A percentile compares a stretch with the other conserved stretches of the same genome.
phyloP scores from a whole-genome alignment of 2,113 vertebrate genomes.

The Pteruthius melanotis region DNA sequence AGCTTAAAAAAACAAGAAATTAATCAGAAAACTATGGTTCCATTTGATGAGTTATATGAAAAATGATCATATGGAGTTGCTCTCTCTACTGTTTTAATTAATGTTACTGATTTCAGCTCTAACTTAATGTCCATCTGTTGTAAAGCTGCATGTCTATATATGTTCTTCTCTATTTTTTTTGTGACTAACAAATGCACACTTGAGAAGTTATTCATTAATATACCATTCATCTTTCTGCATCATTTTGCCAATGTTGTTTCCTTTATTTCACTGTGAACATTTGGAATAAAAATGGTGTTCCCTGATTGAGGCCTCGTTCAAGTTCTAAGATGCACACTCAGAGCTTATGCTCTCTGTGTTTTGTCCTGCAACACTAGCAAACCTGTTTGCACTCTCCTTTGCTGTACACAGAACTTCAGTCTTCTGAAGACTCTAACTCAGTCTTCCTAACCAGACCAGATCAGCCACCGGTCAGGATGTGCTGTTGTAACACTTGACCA shows the following conservation, averaged over 20 bases:
- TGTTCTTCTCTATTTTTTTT: not conserved
- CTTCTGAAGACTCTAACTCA: not conserved
- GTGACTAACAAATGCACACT: slow-evolving; percentile 38
- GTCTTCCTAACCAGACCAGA: not conserved
- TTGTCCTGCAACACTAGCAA: not conserved
- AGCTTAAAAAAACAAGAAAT: not conserved
- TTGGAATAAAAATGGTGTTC: not conserved
- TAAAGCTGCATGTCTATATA: not conserved
- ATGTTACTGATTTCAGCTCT: slow-evolving; percentile 15
- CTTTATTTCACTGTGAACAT: not conserved
- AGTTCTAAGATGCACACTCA: not conserved
- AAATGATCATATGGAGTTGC: slow-evolving; percentile 38
- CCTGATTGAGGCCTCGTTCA: not conserved
- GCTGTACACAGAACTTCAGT: not conserved
- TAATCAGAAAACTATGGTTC: not conserved
- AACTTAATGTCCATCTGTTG: slow-evolving; percentile 36
- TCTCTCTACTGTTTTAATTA: slow-evolving; percentile 47
- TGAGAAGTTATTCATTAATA: slow-evolving; percentile 3
- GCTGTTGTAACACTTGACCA: not conserved
- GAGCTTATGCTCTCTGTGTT: not conserved
- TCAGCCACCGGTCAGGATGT: not conserved
- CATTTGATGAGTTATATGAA: not conserved
- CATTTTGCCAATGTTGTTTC: not conserved
- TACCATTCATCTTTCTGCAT: slow-evolving; percentile 4
- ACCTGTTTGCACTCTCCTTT: not conserved